Evolutionary conservation across 2,113 vertebrate genomes (phyloP).

Genomic region (Xenopus tropicalis): UCB_Xtro_10.0 CM004448.2:47499001-47499500

Average conservation of each 20-base stretch:
- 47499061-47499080: background rate
- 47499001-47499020: too few species aligned
- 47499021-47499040: background rate
- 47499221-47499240: slow-evolving; percentile 70
- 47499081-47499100: background rate
- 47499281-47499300: slow-evolving; percentile 72
- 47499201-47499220: slow-evolving; percentile 68
- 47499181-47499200: slow-evolving; percentile 64
- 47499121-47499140: background rate
- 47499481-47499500: slow-evolving; percentile 1
- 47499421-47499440: slow-evolving; percentile 58
- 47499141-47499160: slow-evolving; percentile 40
- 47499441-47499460: slow-evolving; percentile 56
- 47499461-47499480: slow-evolving; percentile 53
- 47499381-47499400: slow-evolving; percentile 61
- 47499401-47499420: slow-evolving; percentile 62
- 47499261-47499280: slow-evolving; percentile 60
- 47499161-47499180: slow-evolving; percentile 53
- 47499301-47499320: slow-evolving; percentile 70
- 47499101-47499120: background rate
- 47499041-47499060: background rate
- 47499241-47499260: slow-evolving; percentile 55
- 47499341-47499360: slow-evolving; percentile 70
- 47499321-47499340: slow-evolving; percentile 75
- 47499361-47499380: slow-evolving; percentile 62